These are phyloP conservation scores for Ceyx melanurus DNA, from an alignment of 2,113 vertebrate genomes.

Conservation along the genomic window DNA sequence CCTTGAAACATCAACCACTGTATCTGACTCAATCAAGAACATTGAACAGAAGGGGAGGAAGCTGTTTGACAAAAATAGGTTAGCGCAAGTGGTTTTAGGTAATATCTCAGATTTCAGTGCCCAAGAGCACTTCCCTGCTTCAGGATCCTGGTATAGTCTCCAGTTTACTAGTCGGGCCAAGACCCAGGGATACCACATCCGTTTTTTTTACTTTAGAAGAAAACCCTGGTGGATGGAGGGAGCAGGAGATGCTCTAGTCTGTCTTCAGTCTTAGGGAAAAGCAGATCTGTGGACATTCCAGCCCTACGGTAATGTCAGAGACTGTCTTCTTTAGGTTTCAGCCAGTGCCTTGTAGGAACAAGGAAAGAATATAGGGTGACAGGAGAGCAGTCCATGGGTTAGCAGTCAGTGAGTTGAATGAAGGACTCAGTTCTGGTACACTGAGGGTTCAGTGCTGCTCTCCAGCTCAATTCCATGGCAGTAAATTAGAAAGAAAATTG, in stretches of 20 bases:
- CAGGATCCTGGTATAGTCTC: background rate
- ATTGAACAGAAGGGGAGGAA: background rate
- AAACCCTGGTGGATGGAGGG: background rate
- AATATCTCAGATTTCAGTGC: background rate
- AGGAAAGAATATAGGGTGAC: background rate
- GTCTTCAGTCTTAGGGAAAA: background rate
- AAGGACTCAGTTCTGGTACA: fast-evolving
- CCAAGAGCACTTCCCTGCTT: background rate
- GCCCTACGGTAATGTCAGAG: background rate
- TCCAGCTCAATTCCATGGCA: background rate
- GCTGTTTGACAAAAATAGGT: background rate
- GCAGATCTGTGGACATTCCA: background rate
- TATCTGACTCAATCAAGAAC: background rate
- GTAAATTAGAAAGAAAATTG: background rate
- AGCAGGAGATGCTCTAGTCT: background rate
- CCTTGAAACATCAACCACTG: background rate
- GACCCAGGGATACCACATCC: background rate
- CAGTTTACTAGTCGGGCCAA: background rate
- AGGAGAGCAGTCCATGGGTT: background rate
- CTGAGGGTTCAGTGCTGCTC: background rate
- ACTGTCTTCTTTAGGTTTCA: background rate
- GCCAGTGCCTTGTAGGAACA: background rate
- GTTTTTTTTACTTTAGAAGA: background rate
- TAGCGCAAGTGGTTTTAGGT: background rate
- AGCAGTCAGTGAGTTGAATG: background rate